Conservation (phyloP, 92 coral and sea anemone species). For the Siderastrea radians region DNA sequence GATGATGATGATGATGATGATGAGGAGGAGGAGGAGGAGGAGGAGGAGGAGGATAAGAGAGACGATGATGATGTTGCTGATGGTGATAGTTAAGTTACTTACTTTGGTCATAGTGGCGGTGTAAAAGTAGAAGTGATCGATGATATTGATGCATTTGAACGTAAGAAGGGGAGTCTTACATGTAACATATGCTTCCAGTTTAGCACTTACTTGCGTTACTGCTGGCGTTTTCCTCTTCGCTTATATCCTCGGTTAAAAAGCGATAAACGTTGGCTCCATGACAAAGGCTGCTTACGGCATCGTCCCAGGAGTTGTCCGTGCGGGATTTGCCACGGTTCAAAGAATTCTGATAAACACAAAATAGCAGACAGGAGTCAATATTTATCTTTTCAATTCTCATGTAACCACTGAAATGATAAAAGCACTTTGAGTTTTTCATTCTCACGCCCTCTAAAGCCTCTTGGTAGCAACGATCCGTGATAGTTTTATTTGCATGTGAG, state of each 20-base stretch:
- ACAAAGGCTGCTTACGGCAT: slow-evolving; percentile 38
- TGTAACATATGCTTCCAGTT: background rate
- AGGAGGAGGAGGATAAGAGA: background rate
- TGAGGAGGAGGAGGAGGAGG: background rate
- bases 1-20: background rate
- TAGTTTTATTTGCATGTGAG: too few species aligned
- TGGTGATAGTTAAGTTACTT: background rate
- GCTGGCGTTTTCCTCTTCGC: slow-evolving; percentile 1
- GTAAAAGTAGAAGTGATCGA: too few species aligned
- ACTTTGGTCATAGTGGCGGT: too few species aligned
- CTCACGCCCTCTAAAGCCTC: too few species aligned
- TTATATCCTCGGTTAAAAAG: slow-evolving; percentile 11
- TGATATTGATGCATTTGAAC: too few species aligned
- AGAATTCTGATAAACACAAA: background rate
- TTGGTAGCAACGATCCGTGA: too few species aligned
- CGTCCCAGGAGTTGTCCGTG: slow-evolving; percentile 39
- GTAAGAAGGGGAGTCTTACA: too few species aligned
- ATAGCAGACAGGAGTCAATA: too few species aligned
- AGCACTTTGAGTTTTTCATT: too few species aligned
- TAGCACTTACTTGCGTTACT: slow-evolving; percentile 26
- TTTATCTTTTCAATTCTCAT: too few species aligned
- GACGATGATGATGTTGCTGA: background rate
- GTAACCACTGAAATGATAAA: too few species aligned
- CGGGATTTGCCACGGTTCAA: slow-evolving; percentile 8
- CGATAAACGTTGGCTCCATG: slow-evolving; percentile 38